Conservation (phyloP, 2,113 vertebrate genomes). For the Gnathonemus echidnorhynchus region DNA sequence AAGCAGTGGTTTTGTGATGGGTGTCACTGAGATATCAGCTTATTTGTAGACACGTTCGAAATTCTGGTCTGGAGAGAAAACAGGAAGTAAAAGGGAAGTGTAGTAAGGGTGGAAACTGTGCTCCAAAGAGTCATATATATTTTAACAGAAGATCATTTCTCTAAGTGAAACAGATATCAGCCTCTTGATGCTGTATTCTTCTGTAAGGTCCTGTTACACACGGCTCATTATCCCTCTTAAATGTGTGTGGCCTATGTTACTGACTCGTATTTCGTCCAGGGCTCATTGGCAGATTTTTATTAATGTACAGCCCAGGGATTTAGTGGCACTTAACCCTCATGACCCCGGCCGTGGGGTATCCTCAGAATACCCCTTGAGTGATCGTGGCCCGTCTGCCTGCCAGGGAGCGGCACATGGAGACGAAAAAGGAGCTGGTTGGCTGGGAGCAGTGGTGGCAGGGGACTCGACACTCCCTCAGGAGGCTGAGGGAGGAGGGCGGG, state of each 20-base stretch:
- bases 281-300: background rate
- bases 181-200: background rate
- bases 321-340: background rate
- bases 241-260: background rate
- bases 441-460: constrained; percentile 66
- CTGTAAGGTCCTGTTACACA: constrained; percentile 8
- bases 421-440: constrained; percentile 41
- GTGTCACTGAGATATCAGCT: background rate
- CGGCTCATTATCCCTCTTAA: constrained; percentile 5
- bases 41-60: background rate
- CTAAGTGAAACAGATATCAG: background rate
- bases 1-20: background rate
- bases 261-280: background rate
- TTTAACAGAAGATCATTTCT: background rate
- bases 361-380: background rate
- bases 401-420: constrained; percentile 44
- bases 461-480: constrained; percentile 59
- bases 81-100: background rate
- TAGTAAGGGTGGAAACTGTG: background rate
- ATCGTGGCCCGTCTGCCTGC: background rate
- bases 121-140: constrained; percentile 4
- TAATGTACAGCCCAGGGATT: background rate
- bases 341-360: background rate
- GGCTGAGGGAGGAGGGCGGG: constrained; percentile 49
- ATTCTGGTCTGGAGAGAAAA: background rate